Evolutionary conservation across 1,140 invertebrate species (phyloP), one percentile per base, ranked within the genome.

Genomic region (Vollenhovia emeryi): DNA sequence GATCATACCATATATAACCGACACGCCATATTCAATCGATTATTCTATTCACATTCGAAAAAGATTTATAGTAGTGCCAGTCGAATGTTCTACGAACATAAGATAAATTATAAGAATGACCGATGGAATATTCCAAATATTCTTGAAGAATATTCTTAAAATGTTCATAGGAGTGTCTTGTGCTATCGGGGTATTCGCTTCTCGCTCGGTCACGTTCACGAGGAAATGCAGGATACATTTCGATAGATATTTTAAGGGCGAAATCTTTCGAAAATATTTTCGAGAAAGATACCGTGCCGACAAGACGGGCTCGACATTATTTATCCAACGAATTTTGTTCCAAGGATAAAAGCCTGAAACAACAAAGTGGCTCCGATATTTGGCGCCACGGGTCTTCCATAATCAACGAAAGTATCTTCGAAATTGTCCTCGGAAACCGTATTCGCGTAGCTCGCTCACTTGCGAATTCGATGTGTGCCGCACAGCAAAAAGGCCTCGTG

Each of bases 311-410:
- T 43, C 43, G 48, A 15, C 36, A 68, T 88, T 86, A 86, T 84
- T 88, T 79, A 73, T 68, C 64, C 52, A 79, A 84, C 86, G 68
- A 88, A 86, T 50, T 50, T 68, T 59, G 21, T 30, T 15, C 15
- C 0, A 8, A 0, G 18, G 13, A 36, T 13, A 40, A 89, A 82
- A 30, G 62, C 75, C 27, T 1, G 57, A 45, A 45, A 43, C 68
- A 36, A 50, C 18, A 50, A 62, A 59, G 59, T 80, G 62, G 24
- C 18, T 68, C 0, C 9, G 40, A 52, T 76, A 88, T 83, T 88
- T 33, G 18, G 33, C 62, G 76, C 11, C 52, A 66, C 3, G 40
- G n/a, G 86, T 50, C 64, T 89, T 86, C 84, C 24, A 27, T n/a
- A 74, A 76, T 82, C 52, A 43, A 43, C 43, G 11, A 9, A 1